Conservation (phyloP, 2,113 vertebrate genomes). For the Calypte anna region DNA sequence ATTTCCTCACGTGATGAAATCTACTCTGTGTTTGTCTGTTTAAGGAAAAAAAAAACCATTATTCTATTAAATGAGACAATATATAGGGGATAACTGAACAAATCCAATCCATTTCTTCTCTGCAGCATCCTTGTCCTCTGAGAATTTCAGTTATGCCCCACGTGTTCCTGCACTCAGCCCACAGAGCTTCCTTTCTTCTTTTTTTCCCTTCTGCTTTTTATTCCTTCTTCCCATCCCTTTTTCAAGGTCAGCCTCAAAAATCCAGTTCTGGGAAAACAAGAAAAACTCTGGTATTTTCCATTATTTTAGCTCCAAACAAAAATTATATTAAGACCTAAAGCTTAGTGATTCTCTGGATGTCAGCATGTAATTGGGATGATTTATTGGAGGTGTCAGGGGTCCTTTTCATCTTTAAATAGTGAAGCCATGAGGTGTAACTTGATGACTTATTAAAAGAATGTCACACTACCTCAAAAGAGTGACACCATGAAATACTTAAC, state of each 20-base stretch:
- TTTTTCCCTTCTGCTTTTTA: neutral
- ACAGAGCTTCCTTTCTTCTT: neutral
- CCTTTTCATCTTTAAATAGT: neutral
- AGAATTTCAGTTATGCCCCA: neutral
- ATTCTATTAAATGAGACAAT: neutral
- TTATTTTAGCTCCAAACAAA: neutral
- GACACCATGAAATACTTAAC: neutral
- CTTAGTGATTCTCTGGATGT: neutral
- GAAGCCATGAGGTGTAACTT: neutral
- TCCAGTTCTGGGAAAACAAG: neutral
- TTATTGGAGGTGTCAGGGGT: neutral
- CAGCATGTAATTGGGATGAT: neutral
- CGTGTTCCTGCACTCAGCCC: neutral
- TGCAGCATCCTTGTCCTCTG: neutral
- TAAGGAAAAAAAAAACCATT: neutral
- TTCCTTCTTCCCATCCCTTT: neutral
- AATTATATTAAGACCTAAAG: neutral
- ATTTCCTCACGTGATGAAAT: neutral
- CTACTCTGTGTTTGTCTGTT: neutral
- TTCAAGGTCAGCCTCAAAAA: neutral
- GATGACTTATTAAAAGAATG: slow-evolving; percentile 16
- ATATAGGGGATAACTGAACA: neutral
- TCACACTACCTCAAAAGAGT: neutral
- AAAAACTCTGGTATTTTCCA: neutral
- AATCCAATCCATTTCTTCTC: neutral